Percentiles rank a stretch among this genome's conserved stretches.
Conservation (phyloP, 2,888 invertebrate species). For the Dugesia japonica region DNA sequence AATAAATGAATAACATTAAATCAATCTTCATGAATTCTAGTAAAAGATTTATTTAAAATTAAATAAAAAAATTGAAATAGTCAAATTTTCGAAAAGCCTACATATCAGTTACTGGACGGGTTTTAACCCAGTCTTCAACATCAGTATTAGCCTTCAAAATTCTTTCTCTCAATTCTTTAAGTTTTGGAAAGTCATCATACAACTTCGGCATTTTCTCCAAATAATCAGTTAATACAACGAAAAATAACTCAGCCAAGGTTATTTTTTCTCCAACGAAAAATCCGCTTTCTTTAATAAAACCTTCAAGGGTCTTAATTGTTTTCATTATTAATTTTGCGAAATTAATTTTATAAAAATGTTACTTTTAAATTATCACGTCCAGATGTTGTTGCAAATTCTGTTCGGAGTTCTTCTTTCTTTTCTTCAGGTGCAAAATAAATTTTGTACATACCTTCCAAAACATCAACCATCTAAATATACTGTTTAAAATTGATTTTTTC, state of each 20-base stretch:
- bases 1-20: no score
- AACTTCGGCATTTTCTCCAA: neutral
- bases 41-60: no score
- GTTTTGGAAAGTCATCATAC: constrained; percentile 20
- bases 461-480: constrained; percentile 32
- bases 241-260: constrained; percentile 30
- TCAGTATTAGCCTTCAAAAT: constrained; percentile 21
- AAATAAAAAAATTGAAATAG: no score
- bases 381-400: constrained; percentile 1
- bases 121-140: constrained; percentile 24
- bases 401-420: constrained; percentile 27
- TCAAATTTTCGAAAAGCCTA: no score
- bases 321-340: neutral
- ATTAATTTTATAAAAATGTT: neutral
- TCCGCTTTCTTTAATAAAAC: constrained; percentile 22
- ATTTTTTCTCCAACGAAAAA: constrained; percentile 30
- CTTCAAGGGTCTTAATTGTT: constrained; percentile 1
- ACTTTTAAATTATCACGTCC: neutral
- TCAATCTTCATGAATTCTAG: no score
- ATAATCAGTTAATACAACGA: constrained; percentile 23
- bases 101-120: constrained; percentile 24
- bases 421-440: constrained; percentile 30
- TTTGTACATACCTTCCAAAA: constrained; percentile 20
- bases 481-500: no score
- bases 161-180: neutral